Percentiles rank a stretch among this genome's conserved stretches.
phyloP scores from a whole-genome alignment of 2,797 vertebrate genomes.

The Antrozous pallidus region DNA sequence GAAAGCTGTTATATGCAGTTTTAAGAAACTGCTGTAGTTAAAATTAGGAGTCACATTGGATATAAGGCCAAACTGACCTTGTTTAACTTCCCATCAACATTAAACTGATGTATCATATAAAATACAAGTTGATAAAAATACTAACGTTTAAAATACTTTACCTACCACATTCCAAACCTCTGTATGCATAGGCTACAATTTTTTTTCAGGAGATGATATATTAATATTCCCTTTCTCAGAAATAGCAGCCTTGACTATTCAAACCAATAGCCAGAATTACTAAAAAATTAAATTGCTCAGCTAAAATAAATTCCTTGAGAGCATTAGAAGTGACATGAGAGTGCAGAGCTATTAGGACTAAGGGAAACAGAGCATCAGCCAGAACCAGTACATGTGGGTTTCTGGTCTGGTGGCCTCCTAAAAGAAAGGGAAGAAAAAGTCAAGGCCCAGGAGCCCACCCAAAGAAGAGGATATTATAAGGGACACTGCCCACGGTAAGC shows the following conservation, averaged over 20 bases:
- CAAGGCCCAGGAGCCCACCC: background rate
- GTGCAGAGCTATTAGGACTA: background rate
- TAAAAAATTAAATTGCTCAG: background rate
- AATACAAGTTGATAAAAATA: background rate
- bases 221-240: constrained; percentile 4
- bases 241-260: background rate
- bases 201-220: background rate
- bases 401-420: background rate
- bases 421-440: background rate
- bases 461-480: background rate
- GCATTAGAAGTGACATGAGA: background rate
- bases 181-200: background rate
- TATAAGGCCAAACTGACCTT: background rate
- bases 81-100: constrained; percentile 4
- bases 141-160: background rate
- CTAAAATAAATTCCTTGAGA: background rate
- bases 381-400: background rate
- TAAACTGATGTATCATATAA: constrained; percentile 15
- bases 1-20: background rate
- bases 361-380: background rate
- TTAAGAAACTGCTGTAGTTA: background rate
- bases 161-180: background rate
- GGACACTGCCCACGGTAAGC: background rate
- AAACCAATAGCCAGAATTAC: background rate
- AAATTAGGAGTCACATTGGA: background rate